Evolutionary conservation across 1,140 invertebrate genomes (phyloP).

Genomic region (Sarcophaga peregrina): DNA sequence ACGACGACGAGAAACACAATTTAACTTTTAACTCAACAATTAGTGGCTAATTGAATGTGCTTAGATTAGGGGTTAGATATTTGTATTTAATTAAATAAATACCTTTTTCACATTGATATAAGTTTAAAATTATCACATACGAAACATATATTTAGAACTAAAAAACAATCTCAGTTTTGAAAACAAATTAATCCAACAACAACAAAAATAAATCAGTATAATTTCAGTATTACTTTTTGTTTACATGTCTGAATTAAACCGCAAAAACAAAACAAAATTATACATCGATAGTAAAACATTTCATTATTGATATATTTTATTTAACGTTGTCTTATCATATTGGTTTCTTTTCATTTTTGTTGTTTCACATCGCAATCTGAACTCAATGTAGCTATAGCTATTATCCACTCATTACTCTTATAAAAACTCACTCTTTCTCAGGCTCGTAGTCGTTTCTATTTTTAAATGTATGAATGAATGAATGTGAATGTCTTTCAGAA

Average conservation of each 20-base stretch:
- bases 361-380: too few species aligned
- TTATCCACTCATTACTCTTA: conserved; percentile 7
- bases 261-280: conserved; percentile 1
- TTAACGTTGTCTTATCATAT: background rate
- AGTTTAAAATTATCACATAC: conserved; percentile 25
- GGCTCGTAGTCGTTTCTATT: conserved; percentile 37
- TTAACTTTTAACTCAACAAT: conserved; percentile 3
- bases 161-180: background rate
- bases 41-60: conserved; percentile 10
- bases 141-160: background rate
- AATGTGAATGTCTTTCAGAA: conserved; percentile 19
- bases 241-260: background rate
- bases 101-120: conserved; percentile 13
- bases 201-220: background rate
- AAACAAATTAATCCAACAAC: background rate
- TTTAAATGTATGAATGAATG: conserved; percentile 16
- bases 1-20: conserved; percentile 38
- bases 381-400: background rate
- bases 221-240: background rate
- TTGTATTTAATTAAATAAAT: background rate
- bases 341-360: too few species aligned
- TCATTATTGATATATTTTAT: background rate
- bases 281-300: conserved; percentile 4
- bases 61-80: background rate
- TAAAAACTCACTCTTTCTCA: conserved; percentile 33